phyloP scores from a whole-genome alignment of 2,797 vertebrate species.

The Enteromius afrohamiltoni region DNA sequence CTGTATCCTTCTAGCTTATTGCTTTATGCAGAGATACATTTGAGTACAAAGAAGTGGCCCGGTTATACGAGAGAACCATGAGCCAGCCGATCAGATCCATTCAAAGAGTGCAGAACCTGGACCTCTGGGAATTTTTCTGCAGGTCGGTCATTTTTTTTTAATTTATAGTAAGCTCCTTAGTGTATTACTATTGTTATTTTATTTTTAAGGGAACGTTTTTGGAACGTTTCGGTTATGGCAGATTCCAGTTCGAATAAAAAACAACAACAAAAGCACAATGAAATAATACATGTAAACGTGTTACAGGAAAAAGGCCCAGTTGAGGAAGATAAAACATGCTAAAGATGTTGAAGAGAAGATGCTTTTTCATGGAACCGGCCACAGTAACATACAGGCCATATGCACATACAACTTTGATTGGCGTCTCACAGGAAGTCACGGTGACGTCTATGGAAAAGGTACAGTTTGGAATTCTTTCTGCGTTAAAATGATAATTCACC shows the following conservation, averaged over 20 bases:
- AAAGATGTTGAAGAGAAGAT: constrained; percentile 90
- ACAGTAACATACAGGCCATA: constrained; percentile 94
- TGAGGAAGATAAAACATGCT: constrained; percentile 90
- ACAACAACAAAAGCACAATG: background rate
- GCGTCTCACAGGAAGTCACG: constrained; percentile 94
- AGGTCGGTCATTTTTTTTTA: constrained; percentile 75
- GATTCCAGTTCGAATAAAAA: too few relatives aligned
- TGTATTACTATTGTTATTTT: background rate
- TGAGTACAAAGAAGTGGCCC: constrained; percentile 93
- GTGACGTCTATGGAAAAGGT: constrained; percentile 96
- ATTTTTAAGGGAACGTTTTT: background rate
- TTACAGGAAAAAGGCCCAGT: constrained; percentile 91
- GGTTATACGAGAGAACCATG: constrained; percentile 92
- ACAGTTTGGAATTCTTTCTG: constrained; percentile 33
- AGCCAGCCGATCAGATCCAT: constrained; percentile 90
- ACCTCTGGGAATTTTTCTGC: constrained; percentile 98
- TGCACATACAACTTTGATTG: constrained; percentile 98
- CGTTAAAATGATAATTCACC: background rate
- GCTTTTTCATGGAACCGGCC: constrained; percentile 95
- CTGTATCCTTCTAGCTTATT: constrained; percentile 80
- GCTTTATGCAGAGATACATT: constrained; percentile 89
- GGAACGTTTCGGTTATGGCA: background rate
- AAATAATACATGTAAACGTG: background rate
- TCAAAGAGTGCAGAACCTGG: constrained; percentile 95
- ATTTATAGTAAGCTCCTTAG: background rate